phyloP scores from a whole-genome alignment of 1,140 invertebrate genomes.

The Aphelinus certus region DNA sequence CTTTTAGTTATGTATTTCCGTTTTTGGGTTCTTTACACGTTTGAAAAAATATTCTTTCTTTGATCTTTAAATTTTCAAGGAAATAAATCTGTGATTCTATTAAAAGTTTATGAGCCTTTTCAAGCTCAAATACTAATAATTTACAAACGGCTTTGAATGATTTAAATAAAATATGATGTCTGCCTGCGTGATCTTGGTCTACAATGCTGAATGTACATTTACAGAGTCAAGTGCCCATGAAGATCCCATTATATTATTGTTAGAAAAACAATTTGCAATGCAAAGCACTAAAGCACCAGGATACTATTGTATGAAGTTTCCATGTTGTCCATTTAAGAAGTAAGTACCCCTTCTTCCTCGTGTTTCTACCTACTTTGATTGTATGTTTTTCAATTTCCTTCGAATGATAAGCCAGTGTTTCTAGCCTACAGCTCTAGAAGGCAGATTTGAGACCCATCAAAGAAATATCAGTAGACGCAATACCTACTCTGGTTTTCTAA shows the following conservation, averaged over 20 bases:
- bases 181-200: background rate
- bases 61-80: too few relatives aligned
- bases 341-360: background rate
- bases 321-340: background rate
- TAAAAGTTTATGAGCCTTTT: too few relatives aligned
- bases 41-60: too few relatives aligned
- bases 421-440: constrained; percentile 20
- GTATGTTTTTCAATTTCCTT: background rate
- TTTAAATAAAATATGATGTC: constrained; percentile 8
- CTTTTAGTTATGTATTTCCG: background rate
- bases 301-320: too few relatives aligned
- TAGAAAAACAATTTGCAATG: constrained; percentile 63
- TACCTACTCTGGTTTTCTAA: constrained; percentile 59
- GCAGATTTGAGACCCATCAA: constrained; percentile 5
- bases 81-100: too few relatives aligned
- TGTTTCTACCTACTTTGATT: background rate
- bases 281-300: constrained; percentile 26
- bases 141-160: background rate
- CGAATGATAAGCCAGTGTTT: background rate
- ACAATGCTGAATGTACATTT: constrained; percentile 16
- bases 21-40: background rate
- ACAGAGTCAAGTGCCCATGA: constrained; percentile 18
- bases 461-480: constrained; percentile 27
- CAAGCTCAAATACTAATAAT: background rate
- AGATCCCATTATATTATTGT: constrained; percentile 47